Base-by-base conservation (phyloP, 2,113 vertebrate species). In the Rhombomys opimus region DNA sequence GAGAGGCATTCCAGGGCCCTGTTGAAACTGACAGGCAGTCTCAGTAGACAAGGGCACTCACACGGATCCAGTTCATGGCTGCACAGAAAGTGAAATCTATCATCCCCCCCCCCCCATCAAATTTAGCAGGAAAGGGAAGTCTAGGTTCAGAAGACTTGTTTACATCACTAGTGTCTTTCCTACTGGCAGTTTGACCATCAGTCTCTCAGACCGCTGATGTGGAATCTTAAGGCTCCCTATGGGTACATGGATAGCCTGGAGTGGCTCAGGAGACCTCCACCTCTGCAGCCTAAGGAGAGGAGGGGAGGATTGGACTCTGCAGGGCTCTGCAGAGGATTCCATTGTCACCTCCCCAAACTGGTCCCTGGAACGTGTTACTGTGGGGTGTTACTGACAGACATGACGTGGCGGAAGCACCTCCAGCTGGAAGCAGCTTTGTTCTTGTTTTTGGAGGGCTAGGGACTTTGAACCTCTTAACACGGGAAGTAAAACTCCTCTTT, bases 231-330 rank as follows among this genome's bases (percentile, higher is more conserved):
- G 38, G 22, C n/a, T 11, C 20, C 11, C 0, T 27, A 0, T 6
- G 27, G 27, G 46, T 14, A 52, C 80, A 30, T 22, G 35, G 20
- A 41, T 14, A 25, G 25, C 50, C 52, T 17, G 8, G 27, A 9
- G 63, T 14, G 18, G 5, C 1, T 10, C 54, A 89, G 41, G 15
- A 38, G 72, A 11, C n/a, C 20, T 17, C 63, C 46, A 9, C 17
- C 63, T 70, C 14, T 0, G 25, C 35, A 46, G 32, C 61, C 75
- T n/a, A 59, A 5, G 27, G 59, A 18, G 50, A 12, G 12, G 6
- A 15, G 9, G 6, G 23, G 20, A 59, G 20, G 52, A 9, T 32
- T 27, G 50, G 2, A 6, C 4, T 22, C 65, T 18, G 3, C 0
- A 78, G 68, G 75, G 76, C 54, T 59, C 63, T 18, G 32, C 3